Base-by-base conservation (phyloP, 2,113 vertebrate species). In the Dendrocopos noguchii region DNA sequence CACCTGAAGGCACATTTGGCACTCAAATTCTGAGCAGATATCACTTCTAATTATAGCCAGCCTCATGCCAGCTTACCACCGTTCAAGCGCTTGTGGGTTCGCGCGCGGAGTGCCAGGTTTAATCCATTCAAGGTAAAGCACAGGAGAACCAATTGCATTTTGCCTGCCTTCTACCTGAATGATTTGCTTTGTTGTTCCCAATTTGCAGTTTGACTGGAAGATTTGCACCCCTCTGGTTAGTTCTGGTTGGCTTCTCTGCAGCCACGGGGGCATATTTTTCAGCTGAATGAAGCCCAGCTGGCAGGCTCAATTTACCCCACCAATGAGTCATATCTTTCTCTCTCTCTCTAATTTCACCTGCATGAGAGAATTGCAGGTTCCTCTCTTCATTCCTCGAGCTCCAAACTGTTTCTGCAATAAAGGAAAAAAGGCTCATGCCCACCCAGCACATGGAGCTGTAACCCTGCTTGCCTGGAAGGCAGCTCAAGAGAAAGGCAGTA, bases 1-100 rank as follows among this genome's bases (percentile, higher is more conserved):
- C 95, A 96, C 94, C 96, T 96, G 96, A 94, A 94, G 85, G 91
- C 94, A 94, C 94, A 95, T 94, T 96, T 96, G 96, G 96, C 95
- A 95, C 93, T 72, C 80, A 31, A 94, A 83, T 88, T 92, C 77
- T 68, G 93, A 95, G 91, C 93, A 91, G 91, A 94, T 94, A 96
- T 55, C 94, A 91, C 76, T 95, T 94, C 94, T 96, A 96, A 95
- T 95, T 94, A 96, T 92, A 96, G 94, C 79, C 84, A 94, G 73
- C 90, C 94, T 96, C 77, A 92, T 96, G 94, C 95, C 96, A 95
- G 87, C 91, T 96, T 87, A 93, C 96, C 71, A 93, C 84, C 4
- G 91, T 94, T 94, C 90, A 74, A 91, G 85, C n/a, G 2, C 93
- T 95, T 68, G 90, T 94, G 95, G 93, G 70, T 91, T 94, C 1